Evolutionary conservation across 2,113 vertebrate species (phyloP), one percentile per base, ranked within the genome.

Genomic region (Eira barbara): DNA sequence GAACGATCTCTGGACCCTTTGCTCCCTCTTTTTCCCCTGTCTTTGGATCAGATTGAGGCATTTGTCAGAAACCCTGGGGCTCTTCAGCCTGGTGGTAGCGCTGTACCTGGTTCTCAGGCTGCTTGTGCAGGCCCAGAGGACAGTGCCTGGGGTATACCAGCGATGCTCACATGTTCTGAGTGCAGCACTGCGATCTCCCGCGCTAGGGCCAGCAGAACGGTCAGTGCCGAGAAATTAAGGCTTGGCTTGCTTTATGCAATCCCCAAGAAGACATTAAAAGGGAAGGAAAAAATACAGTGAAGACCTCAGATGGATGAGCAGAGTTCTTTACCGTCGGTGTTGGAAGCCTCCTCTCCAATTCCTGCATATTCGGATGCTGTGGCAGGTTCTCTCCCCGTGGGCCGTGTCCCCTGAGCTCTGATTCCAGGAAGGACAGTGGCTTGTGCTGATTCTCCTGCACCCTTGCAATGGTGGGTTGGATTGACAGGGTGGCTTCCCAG

Each of bases 101-200:
- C 55, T 49, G 8, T 34, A 6, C n/a, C 65, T 83, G 49, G 15
- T 47, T 89, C 55, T 88, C 55, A 11, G 79, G 39, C 55, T 31
- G 65, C 55, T 45, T 2, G 17, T 9, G 18, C 2, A 39, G 45
- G 15, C 45, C 34, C 34, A 6, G 7, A 4, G 61, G 45, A 65
- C 13, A 1, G 5, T 81, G 55, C 55, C 92, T 3, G 65, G 57
- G 34, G 4, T 1, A 1, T 55, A 7, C 61, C 1, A 11, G 2
- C 1, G 14, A 27, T 34, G 2, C 57, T 29, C 45, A 34, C 4
- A 9, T 15, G 9, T 34, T 52, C 79, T 29, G 61, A 25, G 20
- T 31, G 13, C 31, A 17, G 42, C 29, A 0, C 2, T 0, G 27
- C 3, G 20, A 45, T 71, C 45, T 63, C 31, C 31, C 25, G 31